phyloP scores from a whole-genome alignment of 2,888 invertebrate species.

The Sipunculus nudus region DNA sequence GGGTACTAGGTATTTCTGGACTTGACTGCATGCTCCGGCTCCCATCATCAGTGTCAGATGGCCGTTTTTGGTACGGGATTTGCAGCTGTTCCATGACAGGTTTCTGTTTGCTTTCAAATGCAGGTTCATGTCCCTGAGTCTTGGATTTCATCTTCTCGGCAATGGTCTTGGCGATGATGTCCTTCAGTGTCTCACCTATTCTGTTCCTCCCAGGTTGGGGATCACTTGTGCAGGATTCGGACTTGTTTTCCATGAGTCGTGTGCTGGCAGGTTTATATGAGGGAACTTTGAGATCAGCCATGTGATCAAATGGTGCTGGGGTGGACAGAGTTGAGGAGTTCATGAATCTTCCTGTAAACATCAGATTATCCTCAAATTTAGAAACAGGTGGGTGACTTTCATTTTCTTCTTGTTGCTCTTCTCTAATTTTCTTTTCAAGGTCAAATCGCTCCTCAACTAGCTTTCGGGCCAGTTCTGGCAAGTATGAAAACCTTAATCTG shows the following conservation, averaged over 20 bases:
- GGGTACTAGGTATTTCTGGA: too few relatives aligned
- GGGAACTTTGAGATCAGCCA: constrained; percentile 85
- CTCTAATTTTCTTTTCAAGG: constrained; percentile 47
- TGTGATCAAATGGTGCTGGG: constrained; percentile 30
- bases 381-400: too few relatives aligned
- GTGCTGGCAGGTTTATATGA: constrained; percentile 78
- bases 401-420: too few relatives aligned
- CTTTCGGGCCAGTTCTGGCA: constrained; percentile 63
- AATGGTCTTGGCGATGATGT: constrained; percentile 91
- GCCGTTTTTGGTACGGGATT: constrained; percentile 8
- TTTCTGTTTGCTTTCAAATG: constrained; percentile 11
- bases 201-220: neutral
- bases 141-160: constrained; percentile 75
- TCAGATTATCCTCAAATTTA: too few relatives aligned
- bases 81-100: neutral
- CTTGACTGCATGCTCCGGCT: too few relatives aligned
- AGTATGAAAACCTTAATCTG: constrained; percentile 57
- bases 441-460: constrained; percentile 63
- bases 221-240: neutral
- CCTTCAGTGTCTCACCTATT: constrained; percentile 75
- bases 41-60: too few relatives aligned
- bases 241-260: neutral
- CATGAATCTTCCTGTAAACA: too few relatives aligned
- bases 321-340: constrained; percentile 8
- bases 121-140: neutral